Evolutionary conservation across 2,888 invertebrate genomes (phyloP), one percentile per base, ranked within the genome.

Genomic region (Stenotaenia linearis): DNA sequence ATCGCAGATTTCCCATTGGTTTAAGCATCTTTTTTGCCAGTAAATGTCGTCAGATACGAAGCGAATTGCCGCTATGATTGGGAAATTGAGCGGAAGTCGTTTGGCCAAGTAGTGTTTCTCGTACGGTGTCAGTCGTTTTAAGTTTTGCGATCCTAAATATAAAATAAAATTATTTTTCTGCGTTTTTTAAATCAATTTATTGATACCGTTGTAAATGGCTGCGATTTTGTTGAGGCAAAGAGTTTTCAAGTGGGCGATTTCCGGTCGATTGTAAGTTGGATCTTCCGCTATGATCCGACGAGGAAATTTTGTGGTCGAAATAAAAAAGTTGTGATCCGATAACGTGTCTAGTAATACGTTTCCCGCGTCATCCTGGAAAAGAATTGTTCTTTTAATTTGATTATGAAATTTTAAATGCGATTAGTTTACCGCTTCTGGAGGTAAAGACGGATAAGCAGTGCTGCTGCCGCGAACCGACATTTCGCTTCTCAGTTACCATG

Each of bases 201-300:
- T 18, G 9, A 74, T 25, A 78, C 78, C 78, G 10, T 40, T 50
- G 45, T 78, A 78, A 5, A 12, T 21, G 9, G 10, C 3, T 10
- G 78, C 78, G 2, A 78, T 9, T 28, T 7, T 50, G 15, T 56
- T 56, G n/a, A 78, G 45, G 9, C 30, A 25, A 15, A 78, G 28
- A 9, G 40, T 28, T 56, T 78, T 78, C 56, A 78, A 28, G 23
- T 23, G 25, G 7, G 21, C 23, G 4, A 78, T 50, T 25, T 25
- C 45, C 2, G 78, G 78, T 25, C 40, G 2, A 28, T 78, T 78
- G 56, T 78, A 78, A 5, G 45, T 50, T 7, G 78, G 78, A 28
- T 78, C 78, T 28, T 78, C 78, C 25, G 78, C 50, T 23, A 78
- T 50, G 23, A 78, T 78, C 10, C 78, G 45, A 9, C 78, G 45